Conservation (phyloP, 37 sponge, comb jelly and placozoan species). For the Aplysina aerophoba region DNA sequence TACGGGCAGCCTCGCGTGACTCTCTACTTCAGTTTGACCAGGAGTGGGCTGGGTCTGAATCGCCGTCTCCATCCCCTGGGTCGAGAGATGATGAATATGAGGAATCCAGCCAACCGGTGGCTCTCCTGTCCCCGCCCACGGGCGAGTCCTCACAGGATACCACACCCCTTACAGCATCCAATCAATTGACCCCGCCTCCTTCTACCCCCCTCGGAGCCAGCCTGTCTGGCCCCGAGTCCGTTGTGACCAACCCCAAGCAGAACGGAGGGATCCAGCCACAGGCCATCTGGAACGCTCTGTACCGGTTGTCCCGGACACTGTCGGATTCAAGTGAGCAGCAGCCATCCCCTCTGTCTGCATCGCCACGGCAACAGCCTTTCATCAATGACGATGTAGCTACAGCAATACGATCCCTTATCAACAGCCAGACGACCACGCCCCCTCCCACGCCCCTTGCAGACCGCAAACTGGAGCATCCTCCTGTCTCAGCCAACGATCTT, state of each 20-base stretch:
- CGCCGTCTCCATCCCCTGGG: background rate
- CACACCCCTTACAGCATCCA: conserved; percentile 14
- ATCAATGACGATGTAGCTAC: conserved; percentile 24
- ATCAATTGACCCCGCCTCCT: conserved; percentile 32
- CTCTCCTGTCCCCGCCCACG: background rate
- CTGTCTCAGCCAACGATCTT: conserved; percentile 17
- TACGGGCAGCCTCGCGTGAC: background rate
- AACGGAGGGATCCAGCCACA: conserved; percentile 28
- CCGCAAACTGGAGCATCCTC: conserved; percentile 1
- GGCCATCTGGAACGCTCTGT: conserved; percentile 4
- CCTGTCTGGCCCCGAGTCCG: background rate
- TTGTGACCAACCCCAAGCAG: conserved; percentile 23
- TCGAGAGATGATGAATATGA: background rate
- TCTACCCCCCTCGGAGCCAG: conserved; percentile 31
- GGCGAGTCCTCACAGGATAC: background rate
- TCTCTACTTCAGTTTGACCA: background rate
- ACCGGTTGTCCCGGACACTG: background rate
- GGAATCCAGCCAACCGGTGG: background rate
- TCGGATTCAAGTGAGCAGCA: conserved; percentile 6
- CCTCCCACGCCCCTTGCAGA: conserved; percentile 29
- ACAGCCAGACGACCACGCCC: conserved; percentile 32
- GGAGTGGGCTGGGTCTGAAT: background rate
- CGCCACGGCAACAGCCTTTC: conserved; percentile 22
- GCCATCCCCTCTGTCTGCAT: background rate
- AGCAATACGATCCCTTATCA: conserved; percentile 20